Evolutionary conservation across 2,797 vertebrate genomes (phyloP).

Genomic region (Chromobotia macracanthus): DNA sequence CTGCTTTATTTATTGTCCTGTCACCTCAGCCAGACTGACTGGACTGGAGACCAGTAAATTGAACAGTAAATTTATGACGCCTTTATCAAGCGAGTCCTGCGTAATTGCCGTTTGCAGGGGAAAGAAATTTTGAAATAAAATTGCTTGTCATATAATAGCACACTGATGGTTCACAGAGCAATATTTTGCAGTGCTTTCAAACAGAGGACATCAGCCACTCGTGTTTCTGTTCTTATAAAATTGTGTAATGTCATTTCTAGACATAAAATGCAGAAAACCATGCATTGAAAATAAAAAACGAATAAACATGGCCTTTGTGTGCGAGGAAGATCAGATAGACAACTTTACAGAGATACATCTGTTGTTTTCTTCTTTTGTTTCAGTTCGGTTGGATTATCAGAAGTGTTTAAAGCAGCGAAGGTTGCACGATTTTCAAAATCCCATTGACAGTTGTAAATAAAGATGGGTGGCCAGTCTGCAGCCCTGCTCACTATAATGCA

Average conservation of each 20-base stretch:
- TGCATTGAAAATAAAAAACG: background rate
- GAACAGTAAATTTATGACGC: conserved; percentile 83
- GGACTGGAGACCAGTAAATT: conserved; percentile 80
- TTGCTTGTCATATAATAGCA: conserved; percentile 11
- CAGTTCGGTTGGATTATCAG: conserved; percentile 65
- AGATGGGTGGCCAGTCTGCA: conserved; percentile 78
- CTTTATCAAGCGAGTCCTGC: conserved; percentile 69
- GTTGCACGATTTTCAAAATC: conserved; percentile 63
- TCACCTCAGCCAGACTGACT: conserved; percentile 81
- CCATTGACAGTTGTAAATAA: conserved; percentile 84
- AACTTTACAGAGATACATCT: conserved; percentile 52
- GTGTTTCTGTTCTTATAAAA: background rate
- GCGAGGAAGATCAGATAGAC: conserved; percentile 4
- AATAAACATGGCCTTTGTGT: background rate
- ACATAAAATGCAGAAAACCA: too few relatives aligned
- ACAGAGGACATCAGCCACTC: background rate
- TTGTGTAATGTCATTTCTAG: too few relatives aligned
- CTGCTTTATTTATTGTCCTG: conserved; percentile 79
- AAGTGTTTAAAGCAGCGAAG: conserved; percentile 61
- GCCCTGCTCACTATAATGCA: conserved; percentile 75
- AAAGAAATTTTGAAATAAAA: conserved; percentile 30
- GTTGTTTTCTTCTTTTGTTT: conserved; percentile 61
- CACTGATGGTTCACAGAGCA: background rate
- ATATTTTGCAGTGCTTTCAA: background rate
- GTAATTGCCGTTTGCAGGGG: conserved; percentile 69